Conservation (phyloP, 2,797 vertebrate species). For the Nasua narica region DNA sequence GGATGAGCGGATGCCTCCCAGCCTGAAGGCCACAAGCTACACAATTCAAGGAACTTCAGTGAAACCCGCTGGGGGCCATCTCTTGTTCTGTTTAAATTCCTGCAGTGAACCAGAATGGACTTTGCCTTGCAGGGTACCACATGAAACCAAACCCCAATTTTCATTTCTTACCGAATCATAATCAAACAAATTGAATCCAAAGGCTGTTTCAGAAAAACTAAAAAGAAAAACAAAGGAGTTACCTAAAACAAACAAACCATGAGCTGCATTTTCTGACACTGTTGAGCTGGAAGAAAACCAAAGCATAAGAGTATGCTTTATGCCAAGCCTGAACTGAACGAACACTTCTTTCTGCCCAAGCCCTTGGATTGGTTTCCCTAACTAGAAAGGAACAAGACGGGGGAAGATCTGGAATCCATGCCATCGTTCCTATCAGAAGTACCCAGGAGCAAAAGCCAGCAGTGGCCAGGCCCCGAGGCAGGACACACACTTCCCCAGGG, state of each 20-base stretch:
- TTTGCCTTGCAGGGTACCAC: neutral
- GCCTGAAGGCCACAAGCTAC: neutral
- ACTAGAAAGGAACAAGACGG: neutral
- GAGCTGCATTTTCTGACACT: neutral
- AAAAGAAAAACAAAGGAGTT: neutral
- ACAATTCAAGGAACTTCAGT: neutral
- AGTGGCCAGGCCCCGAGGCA: neutral
- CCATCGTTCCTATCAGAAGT: neutral
- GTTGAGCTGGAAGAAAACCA: neutral
- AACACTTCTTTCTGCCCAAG: neutral
- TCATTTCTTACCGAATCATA: neutral
- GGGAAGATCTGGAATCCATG: neutral
- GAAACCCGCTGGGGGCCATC: neutral
- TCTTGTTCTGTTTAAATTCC: neutral
- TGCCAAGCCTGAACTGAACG: neutral
- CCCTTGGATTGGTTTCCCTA: neutral
- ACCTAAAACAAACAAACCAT: neutral
- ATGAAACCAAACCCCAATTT: neutral
- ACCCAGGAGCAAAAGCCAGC: neutral
- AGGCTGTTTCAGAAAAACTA: neutral
- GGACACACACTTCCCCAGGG: neutral
- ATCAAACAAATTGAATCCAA: constrained; percentile 12
- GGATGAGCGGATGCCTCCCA: fast-evolving
- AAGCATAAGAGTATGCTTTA: neutral
- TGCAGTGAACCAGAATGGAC: neutral